A percentile compares a stretch with the other conserved stretches of the same genome.
phyloP scores from a whole-genome alignment of 2,888 invertebrate genomes.

The Prenolepis imparis region DNA sequence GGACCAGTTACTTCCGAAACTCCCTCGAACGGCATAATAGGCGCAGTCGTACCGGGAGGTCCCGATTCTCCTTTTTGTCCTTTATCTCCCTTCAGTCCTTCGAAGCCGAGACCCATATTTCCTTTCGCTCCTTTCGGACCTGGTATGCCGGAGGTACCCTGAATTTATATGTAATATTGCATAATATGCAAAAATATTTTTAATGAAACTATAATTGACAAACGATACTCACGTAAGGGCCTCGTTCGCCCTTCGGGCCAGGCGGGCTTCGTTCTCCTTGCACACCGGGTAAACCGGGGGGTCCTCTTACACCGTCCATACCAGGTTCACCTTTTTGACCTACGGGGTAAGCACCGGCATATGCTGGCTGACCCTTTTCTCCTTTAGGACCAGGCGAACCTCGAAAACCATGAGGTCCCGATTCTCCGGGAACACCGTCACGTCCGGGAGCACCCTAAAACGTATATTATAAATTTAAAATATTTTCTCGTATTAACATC shows the following conservation, averaged over 20 bases:
- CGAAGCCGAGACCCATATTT: conserved; percentile 88
- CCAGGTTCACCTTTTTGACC: conserved; percentile 96
- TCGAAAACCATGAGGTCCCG: conserved; percentile 92
- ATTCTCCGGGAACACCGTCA: conserved; percentile 90
- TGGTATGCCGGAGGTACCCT: conserved; percentile 91
- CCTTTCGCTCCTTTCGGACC: conserved; percentile 92
- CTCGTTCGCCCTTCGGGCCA: conserved; percentile 89
- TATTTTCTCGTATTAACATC: background rate
- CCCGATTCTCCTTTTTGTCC: conserved; percentile 90
- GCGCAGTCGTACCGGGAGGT: conserved; percentile 81
- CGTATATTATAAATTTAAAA: conserved; percentile 5
- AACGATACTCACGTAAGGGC: conserved; percentile 87
- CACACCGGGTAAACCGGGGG: conserved; percentile 89
- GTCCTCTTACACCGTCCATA: conserved; percentile 90
- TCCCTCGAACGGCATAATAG: conserved; percentile 64
- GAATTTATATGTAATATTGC: background rate
- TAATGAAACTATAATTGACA: background rate
- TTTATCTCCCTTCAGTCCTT: conserved; percentile 89
- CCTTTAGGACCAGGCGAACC: conserved; percentile 91
- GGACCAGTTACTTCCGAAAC: conserved; percentile 82
- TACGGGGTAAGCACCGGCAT: conserved; percentile 90
- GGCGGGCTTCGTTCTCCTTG: conserved; percentile 88
- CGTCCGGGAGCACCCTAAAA: conserved; percentile 90
- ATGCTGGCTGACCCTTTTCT: conserved; percentile 93
- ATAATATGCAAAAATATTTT: background rate